Percentiles rank a stretch among this genome's conserved stretches.
Evolutionary conservation across 2,113 vertebrate genomes (phyloP).

Genomic region (Platysternon megacephalum): DNA sequence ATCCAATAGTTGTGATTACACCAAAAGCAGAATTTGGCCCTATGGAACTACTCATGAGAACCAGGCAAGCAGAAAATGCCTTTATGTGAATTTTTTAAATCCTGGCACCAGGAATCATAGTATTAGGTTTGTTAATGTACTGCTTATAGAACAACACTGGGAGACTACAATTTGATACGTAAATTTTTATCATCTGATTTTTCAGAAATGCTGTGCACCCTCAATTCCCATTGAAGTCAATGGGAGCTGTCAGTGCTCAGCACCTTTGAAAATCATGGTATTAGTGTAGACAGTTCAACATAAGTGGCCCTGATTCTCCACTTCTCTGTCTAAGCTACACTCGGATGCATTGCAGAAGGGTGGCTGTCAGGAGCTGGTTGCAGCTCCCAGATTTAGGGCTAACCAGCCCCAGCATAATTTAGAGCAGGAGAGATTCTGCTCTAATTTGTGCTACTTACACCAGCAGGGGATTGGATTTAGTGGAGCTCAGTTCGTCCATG

Average conservation of each 20-base stretch:
- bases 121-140: background rate
- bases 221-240: background rate
- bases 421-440: background rate
- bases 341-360: background rate
- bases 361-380: background rate
- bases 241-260: background rate
- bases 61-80: background rate
- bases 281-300: background rate
- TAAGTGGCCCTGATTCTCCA: background rate
- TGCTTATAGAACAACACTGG: background rate
- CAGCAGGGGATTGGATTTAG: background rate
- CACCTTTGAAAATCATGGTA: background rate
- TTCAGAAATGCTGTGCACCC: background rate
- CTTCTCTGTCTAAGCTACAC: background rate
- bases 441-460: background rate
- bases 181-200: background rate
- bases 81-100: background rate
- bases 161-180: background rate
- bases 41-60: background rate
- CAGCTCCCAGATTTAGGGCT: background rate
- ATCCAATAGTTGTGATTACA: background rate
- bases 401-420: rapidly evolving
- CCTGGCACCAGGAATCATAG: background rate
- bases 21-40: background rate
- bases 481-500: background rate